phyloP scores from a whole-genome alignment of 2,797 vertebrate genomes.

The Tragopan temminckii region DNA sequence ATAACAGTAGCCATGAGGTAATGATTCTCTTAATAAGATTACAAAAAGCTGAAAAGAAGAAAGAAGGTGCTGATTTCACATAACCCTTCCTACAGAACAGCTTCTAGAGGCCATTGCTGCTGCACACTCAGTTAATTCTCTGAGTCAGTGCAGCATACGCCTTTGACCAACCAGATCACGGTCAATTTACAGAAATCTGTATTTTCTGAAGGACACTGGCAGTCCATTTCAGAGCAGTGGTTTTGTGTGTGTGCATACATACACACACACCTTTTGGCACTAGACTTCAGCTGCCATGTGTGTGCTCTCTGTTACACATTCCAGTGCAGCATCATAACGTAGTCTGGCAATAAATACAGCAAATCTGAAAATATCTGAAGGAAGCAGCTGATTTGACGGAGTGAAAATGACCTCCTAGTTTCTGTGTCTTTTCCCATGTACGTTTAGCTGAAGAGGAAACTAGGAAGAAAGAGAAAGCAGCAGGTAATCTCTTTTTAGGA shows the following conservation, averaged over 20 bases:
- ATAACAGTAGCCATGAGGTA: neutral
- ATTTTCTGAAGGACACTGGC: neutral
- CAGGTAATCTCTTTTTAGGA: neutral
- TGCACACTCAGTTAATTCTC: neutral
- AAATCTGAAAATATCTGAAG: neutral
- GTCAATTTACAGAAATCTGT: neutral
- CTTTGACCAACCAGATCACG: neutral
- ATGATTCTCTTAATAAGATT: neutral
- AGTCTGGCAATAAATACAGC: neutral
- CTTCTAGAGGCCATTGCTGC: neutral
- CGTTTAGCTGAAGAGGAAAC: neutral
- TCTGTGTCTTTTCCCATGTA: neutral
- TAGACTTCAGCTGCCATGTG: neutral
- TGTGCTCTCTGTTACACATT: fast-evolving
- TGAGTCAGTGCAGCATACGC: neutral
- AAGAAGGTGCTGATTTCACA: neutral
- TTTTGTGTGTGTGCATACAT: neutral
- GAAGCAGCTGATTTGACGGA: neutral
- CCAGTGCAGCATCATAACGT: neutral
- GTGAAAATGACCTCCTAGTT: neutral
- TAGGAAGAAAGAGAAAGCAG: neutral
- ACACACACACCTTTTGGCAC: neutral
- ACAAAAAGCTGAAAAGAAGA: neutral
- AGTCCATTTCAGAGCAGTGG: neutral
- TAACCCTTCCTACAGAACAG: neutral